Evolutionary conservation across 2,797 vertebrate species (phyloP).

Genomic region (Pseudotriccus pelzelni): DNA sequence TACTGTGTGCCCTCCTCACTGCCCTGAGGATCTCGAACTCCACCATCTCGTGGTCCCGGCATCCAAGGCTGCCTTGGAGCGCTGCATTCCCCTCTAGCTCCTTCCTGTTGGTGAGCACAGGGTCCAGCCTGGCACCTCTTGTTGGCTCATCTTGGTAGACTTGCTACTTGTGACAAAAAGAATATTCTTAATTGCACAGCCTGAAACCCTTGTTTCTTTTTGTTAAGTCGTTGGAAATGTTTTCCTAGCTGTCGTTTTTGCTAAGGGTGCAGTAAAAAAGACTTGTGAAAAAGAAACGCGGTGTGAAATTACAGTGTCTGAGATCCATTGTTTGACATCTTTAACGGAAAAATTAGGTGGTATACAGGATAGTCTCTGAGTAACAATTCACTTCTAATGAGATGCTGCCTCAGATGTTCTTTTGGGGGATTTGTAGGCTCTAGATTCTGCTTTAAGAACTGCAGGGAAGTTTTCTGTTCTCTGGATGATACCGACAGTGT

Average conservation of each 20-base stretch:
- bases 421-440: not conserved
- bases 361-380: not conserved
- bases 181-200: not conserved
- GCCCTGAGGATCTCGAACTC: not conserved
- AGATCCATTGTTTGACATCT: not conserved
- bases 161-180: not conserved
- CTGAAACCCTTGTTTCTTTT: not conserved
- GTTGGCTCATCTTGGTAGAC: not conserved
- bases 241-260: not conserved
- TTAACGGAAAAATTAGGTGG: not conserved
- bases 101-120: not conserved
- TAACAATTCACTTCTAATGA: conserved; percentile 6
- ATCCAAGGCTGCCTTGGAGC: not conserved
- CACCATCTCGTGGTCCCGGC: not conserved
- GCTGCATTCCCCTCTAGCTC: not conserved
- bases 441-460: not conserved
- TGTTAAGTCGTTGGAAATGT: not conserved
- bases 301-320: conserved; percentile 13
- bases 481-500: not conserved
- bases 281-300: not conserved
- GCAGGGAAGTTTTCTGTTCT: not conserved
- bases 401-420: not conserved
- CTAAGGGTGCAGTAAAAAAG: not conserved
- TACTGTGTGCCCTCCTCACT: not conserved
- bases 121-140: not conserved